A percentile compares a stretch with the other conserved stretches of the same genome.
phyloP scores from a whole-genome alignment of 2,797 vertebrate genomes.

The Sebastes ruberrimus region DNA sequence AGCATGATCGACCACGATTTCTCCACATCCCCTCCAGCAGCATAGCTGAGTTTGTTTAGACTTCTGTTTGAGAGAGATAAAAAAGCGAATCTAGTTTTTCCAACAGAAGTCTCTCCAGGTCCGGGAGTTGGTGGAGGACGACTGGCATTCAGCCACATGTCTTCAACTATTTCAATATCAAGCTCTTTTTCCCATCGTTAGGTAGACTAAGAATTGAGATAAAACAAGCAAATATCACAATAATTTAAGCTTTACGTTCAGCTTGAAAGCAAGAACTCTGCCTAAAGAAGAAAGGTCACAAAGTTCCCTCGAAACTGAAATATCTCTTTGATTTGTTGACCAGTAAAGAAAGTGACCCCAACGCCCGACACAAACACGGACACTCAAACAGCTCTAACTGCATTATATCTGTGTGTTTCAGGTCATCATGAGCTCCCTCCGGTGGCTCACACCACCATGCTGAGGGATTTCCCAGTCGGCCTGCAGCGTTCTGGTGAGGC shows the following conservation, averaged over 20 bases:
- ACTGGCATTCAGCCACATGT: neutral
- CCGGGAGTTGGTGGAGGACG: neutral
- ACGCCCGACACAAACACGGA: neutral
- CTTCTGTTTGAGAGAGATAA: neutral
- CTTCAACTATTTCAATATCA: neutral
- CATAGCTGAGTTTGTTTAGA: neutral
- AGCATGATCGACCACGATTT: neutral
- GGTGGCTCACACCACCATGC: conserved; percentile 94
- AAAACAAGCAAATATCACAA: neutral
- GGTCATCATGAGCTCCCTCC: conserved; percentile 95
- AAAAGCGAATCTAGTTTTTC: neutral
- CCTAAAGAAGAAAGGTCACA: neutral
- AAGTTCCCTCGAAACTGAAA: neutral
- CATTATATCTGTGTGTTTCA: conserved; percentile 52
- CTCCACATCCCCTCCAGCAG: neutral
- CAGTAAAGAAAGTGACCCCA: neutral
- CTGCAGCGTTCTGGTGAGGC: conserved; percentile 82
- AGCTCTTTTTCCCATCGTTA: neutral
- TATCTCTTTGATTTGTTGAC: neutral
- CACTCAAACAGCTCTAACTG: neutral
- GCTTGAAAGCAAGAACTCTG: neutral
- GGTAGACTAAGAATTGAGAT: neutral
- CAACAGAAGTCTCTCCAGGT: neutral
- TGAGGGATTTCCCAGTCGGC: conserved; percentile 87
- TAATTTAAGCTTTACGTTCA: neutral